Evolutionary conservation across 2,888 invertebrate species (phyloP).

Genomic region (Cyaniris semiargus): DNA sequence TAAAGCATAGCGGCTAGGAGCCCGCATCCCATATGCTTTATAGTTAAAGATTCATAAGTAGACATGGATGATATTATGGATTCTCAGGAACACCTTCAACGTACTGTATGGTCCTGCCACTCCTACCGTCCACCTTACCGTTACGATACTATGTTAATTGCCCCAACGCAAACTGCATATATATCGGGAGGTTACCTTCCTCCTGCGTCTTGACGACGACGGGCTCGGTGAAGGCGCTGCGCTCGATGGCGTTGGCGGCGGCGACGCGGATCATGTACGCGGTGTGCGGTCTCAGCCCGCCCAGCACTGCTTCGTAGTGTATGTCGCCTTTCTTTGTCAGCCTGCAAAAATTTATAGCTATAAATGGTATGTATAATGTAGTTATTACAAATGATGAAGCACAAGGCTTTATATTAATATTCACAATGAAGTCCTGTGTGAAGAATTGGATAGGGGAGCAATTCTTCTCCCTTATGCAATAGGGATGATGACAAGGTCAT

Average conservation of each 20-base stretch:
- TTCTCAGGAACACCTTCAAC: background rate
- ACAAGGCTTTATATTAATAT: too few relatives aligned
- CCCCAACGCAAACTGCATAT: background rate
- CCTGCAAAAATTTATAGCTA: conserved; percentile 47
- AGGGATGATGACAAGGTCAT: too few relatives aligned
- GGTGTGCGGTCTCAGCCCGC: conserved; percentile 86
- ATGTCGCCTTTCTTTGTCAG: conserved; percentile 69
- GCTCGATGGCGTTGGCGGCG: conserved; percentile 91
- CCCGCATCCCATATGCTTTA: background rate
- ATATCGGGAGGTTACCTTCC: conserved; percentile 81
- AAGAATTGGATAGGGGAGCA: too few relatives aligned
- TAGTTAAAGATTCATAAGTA: too few relatives aligned
- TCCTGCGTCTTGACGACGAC: conserved; percentile 91
- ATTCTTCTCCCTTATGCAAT: too few relatives aligned
- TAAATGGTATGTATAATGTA: background rate
- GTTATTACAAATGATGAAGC: too few relatives aligned
- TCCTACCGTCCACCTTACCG: too few relatives aligned
- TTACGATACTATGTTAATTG: background rate
- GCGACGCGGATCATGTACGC: conserved; percentile 90
- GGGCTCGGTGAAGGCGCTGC: conserved; percentile 87
- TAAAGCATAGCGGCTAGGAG: background rate
- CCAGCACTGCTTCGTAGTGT: conserved; percentile 72
- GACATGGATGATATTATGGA: too few relatives aligned
- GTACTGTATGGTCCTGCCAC: background rate
- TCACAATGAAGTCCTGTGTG: too few relatives aligned